A percentile compares a stretch with the other conserved stretches of the same genome.
These are phyloP conservation scores for Sthenelais limicola DNA, from an alignment of 2,888 invertebrate genomes.

Conservation along the genomic window DNA sequence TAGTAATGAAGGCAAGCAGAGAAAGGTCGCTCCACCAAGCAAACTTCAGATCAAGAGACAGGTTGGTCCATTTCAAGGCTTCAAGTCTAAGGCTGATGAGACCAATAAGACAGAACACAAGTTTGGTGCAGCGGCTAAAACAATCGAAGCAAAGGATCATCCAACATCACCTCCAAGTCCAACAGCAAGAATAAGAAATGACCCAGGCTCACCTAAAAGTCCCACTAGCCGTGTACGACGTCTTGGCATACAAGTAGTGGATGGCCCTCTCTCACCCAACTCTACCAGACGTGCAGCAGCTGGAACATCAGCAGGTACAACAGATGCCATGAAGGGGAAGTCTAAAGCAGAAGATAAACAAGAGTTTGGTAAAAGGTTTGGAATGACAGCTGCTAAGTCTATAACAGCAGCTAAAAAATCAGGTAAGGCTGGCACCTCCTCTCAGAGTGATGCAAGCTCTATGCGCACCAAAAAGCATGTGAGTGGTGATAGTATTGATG, in stretches of 20 bases:
- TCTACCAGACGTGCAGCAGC: background rate
- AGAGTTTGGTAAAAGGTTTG: too few species aligned
- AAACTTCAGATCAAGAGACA: background rate
- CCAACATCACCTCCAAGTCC: constrained; percentile 16
- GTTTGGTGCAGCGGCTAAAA: too few species aligned
- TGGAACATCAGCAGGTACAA: too few species aligned
- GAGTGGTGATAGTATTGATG: background rate
- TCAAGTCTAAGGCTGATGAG: too few species aligned
- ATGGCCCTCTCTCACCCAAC: constrained; percentile 24
- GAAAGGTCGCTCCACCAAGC: background rate
- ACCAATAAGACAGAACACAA: too few species aligned
- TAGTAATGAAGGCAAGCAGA: too few species aligned
- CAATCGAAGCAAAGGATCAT: background rate
- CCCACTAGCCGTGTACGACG: constrained; percentile 21
- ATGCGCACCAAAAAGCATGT: background rate
- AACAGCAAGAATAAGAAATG: constrained; percentile 2
- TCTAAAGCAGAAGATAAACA: too few species aligned
- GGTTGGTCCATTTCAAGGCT: too few species aligned
- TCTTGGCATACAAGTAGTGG: constrained; percentile 1
- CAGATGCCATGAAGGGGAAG: too few species aligned
- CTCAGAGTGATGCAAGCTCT: background rate
- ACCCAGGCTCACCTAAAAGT: constrained; percentile 19
- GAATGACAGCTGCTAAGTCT: background rate
- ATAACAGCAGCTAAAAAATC: background rate
- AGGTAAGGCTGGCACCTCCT: constrained; percentile 13